Conservation (phyloP, 2,888 invertebrate species). For the Hyppa rectilinea region DNA sequence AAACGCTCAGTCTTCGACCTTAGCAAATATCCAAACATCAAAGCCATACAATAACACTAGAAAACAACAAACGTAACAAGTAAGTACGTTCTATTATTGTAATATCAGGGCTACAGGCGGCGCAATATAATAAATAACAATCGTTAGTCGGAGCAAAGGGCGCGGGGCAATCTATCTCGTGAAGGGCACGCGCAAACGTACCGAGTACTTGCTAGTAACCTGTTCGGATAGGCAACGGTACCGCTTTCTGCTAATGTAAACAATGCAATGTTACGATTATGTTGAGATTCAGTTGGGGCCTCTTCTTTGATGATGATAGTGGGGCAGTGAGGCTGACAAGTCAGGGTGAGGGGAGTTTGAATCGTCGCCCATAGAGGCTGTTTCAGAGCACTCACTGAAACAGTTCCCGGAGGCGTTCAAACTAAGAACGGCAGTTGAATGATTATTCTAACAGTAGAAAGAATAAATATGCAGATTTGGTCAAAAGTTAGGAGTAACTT, state of each 20-base stretch:
- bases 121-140: constrained; percentile 57
- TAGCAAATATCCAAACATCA: not conserved
- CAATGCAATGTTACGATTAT: not conserved
- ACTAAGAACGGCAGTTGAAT: no score
- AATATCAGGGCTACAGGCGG: constrained; percentile 40
- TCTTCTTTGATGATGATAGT: not conserved
- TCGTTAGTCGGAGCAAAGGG: constrained; percentile 61
- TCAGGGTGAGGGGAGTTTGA: no score
- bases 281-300: not conserved
- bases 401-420: no score
- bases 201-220: constrained; percentile 15
- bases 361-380: not conserved
- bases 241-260: constrained; percentile 38
- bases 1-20: not conserved
- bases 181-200: constrained; percentile 50
- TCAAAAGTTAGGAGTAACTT: not conserved
- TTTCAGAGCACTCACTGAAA: not conserved
- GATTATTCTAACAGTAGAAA: no score
- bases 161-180: constrained; percentile 51
- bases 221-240: constrained; percentile 4
- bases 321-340: not conserved
- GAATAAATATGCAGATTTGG: not conserved
- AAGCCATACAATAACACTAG: not conserved
- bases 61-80: constrained; percentile 4
- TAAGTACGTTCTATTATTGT: constrained; percentile 52